Evolutionary conservation across 2,888 invertebrate species (phyloP).

Genomic region (Parnassius orleans): DNA sequence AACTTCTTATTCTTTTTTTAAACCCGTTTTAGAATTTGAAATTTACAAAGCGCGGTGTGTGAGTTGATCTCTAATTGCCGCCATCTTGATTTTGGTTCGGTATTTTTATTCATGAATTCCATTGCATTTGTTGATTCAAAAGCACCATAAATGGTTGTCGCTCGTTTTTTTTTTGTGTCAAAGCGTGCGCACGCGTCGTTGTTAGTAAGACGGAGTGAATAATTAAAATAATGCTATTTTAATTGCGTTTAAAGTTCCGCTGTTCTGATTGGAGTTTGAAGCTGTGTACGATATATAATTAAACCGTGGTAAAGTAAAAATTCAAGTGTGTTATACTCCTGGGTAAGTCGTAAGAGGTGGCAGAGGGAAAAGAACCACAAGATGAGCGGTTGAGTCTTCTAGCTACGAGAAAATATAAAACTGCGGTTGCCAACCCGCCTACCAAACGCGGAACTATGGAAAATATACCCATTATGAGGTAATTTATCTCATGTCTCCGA

Average conservation of each 20-base stretch:
- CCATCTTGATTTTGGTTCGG: conserved; percentile 59
- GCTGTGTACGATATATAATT: too few relatives aligned
- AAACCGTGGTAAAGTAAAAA: too few relatives aligned
- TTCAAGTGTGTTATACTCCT: too few relatives aligned
- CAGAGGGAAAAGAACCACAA: too few relatives aligned
- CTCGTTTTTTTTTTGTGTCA: conserved; percentile 37
- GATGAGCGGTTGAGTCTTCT: too few relatives aligned
- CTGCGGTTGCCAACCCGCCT: too few relatives aligned
- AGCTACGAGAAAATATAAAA: too few relatives aligned
- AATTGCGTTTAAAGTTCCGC: background rate
- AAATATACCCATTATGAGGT: too few relatives aligned
- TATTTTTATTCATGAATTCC: conserved; percentile 72
- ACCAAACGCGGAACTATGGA: too few relatives aligned
- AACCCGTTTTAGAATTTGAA: conserved; percentile 13
- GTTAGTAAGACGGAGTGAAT: conserved; percentile 34
- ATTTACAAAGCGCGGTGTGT: conserved; percentile 12
- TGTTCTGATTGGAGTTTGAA: background rate
- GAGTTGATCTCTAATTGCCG: conserved; percentile 55
- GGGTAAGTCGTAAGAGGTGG: too few relatives aligned
- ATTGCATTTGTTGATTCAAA: conserved; percentile 47
- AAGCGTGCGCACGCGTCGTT: conserved; percentile 51
- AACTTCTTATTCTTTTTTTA: conserved; percentile 2
- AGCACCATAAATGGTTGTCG: conserved; percentile 50
- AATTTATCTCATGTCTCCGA: too few relatives aligned
- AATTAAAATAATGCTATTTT: conserved; percentile 36